Evolutionary conservation across 2,797 vertebrate species (phyloP).

Genomic region (Hippoglossus hippoglossus): DNA sequence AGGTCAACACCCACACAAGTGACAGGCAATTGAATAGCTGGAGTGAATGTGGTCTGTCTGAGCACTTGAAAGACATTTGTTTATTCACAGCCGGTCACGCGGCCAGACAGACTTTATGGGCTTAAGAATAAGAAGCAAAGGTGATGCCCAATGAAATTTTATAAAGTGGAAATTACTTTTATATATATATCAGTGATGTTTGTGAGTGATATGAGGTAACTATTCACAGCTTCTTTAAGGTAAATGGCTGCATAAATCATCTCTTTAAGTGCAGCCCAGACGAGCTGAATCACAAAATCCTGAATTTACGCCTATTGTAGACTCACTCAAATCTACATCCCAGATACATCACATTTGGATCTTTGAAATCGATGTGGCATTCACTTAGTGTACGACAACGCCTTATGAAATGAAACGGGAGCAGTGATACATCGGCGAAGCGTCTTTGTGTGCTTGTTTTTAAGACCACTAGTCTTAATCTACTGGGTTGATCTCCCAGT

Average conservation of each 20-base stretch:
- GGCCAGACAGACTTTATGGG: slow-evolving; percentile 68
- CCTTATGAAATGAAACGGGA: slow-evolving; percentile 49
- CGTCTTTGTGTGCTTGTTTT: slow-evolving; percentile 64
- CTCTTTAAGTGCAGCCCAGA: slow-evolving; percentile 26
- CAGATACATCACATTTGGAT: slow-evolving; percentile 63
- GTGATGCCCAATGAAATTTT: slow-evolving; percentile 54
- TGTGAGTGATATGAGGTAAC: slow-evolving; percentile 52
- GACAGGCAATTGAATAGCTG: slow-evolving; percentile 85
- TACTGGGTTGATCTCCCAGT: slow-evolving; percentile 80
- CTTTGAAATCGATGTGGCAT: slow-evolving; percentile 56
- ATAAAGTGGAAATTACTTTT: slow-evolving; percentile 35
- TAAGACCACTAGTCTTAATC: slow-evolving; percentile 80
- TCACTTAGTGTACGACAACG: slow-evolving; percentile 40
- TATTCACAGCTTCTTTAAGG: slow-evolving; percentile 34
- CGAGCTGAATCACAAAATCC: slow-evolving; percentile 49
- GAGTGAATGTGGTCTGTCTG: slow-evolving; percentile 78
- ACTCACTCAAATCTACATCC: slow-evolving; percentile 44
- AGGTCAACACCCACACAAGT: slow-evolving; percentile 87
- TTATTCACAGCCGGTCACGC: slow-evolving; percentile 79
- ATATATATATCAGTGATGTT: slow-evolving; percentile 3
- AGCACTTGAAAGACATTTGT: slow-evolving; percentile 86
- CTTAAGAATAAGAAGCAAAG: slow-evolving; percentile 62
- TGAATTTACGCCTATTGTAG: slow-evolving; percentile 32
- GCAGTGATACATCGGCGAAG: slow-evolving; percentile 45
- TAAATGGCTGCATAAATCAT: slow-evolving; percentile 47